These are phyloP conservation scores for Drepanosiphum platanoidis DNA, from an alignment of 2,888 invertebrate species.

Conservation along the genomic window DNA sequence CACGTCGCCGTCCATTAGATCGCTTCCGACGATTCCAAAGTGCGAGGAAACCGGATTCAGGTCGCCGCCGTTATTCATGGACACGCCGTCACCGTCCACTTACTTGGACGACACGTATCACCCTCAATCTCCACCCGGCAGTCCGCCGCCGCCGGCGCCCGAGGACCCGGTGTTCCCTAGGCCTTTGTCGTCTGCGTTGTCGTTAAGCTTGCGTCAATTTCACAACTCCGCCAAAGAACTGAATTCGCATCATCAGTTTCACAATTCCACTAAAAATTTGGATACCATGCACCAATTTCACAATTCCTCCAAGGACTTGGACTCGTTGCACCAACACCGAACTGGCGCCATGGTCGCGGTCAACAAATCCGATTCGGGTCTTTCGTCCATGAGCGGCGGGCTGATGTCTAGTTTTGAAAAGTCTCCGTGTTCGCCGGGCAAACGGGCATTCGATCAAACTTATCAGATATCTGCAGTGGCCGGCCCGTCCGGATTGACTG, in stretches of 20 bases:
- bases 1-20: constrained; percentile 31
- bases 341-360: not conserved
- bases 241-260: not conserved
- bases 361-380: constrained; percentile 82
- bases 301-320: constrained; percentile 16
- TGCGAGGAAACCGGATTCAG: constrained; percentile 26
- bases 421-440: constrained; percentile 82
- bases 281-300: constrained; percentile 33
- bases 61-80: constrained; percentile 17
- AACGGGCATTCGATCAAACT: constrained; percentile 42
- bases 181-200: constrained; percentile 43
- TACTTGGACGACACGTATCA: constrained; percentile 10
- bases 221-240: constrained; percentile 32
- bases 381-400: constrained; percentile 87
- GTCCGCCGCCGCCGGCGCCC: constrained; percentile 84
- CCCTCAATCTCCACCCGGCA: constrained; percentile 71
- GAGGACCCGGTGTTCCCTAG: constrained; percentile 69
- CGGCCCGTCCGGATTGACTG: constrained; percentile 37
- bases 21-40: constrained; percentile 39
- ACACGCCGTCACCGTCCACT: not conserved
- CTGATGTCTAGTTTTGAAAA: constrained; percentile 83
- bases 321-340: constrained; percentile 76
- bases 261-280: constrained; percentile 69
- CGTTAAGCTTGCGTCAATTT: constrained; percentile 48
- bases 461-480: constrained; percentile 35